Conservation (phyloP, 2,113 vertebrate genomes). For the Entelurus aequoreus region DNA sequence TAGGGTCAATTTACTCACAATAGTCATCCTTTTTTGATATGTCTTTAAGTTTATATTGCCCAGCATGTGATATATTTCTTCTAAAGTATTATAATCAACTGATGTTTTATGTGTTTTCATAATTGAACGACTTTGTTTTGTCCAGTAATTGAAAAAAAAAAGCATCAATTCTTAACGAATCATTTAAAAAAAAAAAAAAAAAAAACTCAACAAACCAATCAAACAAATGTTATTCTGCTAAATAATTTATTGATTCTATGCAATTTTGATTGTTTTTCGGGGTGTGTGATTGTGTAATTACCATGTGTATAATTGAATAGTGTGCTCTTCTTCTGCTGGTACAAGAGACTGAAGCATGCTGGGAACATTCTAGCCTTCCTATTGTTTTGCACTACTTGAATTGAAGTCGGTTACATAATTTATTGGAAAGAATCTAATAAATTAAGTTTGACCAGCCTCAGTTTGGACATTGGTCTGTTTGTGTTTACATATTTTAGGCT, state of each 20-base stretch:
- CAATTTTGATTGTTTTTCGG: too few relatives aligned
- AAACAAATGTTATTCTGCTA: too few relatives aligned
- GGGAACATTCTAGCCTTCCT: conserved; percentile 28
- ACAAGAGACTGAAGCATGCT: conserved; percentile 35
- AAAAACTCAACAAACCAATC: too few relatives aligned
- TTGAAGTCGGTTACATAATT: conserved; percentile 46
- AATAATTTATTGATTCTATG: too few relatives aligned
- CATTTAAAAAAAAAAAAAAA: too few relatives aligned
- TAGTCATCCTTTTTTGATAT: too few relatives aligned
- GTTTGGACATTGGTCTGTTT: conserved; percentile 63
- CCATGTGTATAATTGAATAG: conserved; percentile 11
- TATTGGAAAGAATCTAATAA: conserved; percentile 56
- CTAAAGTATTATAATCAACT: not conserved
- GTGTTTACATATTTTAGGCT: conserved; percentile 31
- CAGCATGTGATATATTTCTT: not conserved
- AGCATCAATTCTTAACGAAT: too few relatives aligned
- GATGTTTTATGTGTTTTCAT: not conserved
- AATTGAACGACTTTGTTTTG: not conserved
- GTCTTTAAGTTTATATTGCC: not conserved
- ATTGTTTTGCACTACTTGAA: conserved; percentile 53
- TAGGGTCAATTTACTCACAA: not conserved
- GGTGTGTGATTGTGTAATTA: not conserved
- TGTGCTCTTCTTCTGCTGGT: conserved; percentile 43
- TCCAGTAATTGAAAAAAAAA: too few relatives aligned
- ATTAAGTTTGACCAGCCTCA: conserved; percentile 43